Base-by-base conservation (phyloP, 2,113 vertebrate species). In the Megaceryle maxima region DNA sequence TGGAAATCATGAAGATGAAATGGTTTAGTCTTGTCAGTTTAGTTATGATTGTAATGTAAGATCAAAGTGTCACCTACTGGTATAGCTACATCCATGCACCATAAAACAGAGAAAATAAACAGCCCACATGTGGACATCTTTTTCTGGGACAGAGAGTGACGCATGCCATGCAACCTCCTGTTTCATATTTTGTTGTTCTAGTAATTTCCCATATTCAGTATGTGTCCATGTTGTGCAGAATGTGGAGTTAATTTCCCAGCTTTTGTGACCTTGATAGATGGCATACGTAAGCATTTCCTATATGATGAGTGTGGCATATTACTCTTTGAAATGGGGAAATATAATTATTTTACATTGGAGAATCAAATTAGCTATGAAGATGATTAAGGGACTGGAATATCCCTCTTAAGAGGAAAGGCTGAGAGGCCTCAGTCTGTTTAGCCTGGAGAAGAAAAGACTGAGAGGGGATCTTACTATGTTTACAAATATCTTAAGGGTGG, bases 231-330 rank as follows among this genome's bases (percentile, higher is more conserved):
- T 59, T 84, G 66, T 66, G 70, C 66, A 69, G 77, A 96, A 95
- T 84, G 9, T 89, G 93, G 93, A 92, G 77, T 92, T 96, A 72
- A 96, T 96, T 96, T 95, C 67, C 81, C 56, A 75, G 41, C n/a
- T 83, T 87, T 84, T 82, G 69, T 94, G 83, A 92, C 91, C 66
- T 62, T 82, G 63, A 66, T 56, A 75, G 53, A 43, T 80, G 43
- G 26, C 51, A 29, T 67, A 79, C 57, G 44, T 60, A 82, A 79
- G 74, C 35, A 79, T 84, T 95, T 94, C 59, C 74, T 87, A 13
- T 91, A 44, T 50, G 20, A 72, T 13, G 13, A 81, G 57, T 25
- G 14, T 63, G 88, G 83, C 80, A 33, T 11, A 4, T 70, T 81
- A 19, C 44, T 73, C 60, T 92, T 72, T 86, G 88, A 93, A 94